phyloP scores from a whole-genome alignment of 2,113 vertebrate genomes.

The Rhinoptilus africanus region DNA sequence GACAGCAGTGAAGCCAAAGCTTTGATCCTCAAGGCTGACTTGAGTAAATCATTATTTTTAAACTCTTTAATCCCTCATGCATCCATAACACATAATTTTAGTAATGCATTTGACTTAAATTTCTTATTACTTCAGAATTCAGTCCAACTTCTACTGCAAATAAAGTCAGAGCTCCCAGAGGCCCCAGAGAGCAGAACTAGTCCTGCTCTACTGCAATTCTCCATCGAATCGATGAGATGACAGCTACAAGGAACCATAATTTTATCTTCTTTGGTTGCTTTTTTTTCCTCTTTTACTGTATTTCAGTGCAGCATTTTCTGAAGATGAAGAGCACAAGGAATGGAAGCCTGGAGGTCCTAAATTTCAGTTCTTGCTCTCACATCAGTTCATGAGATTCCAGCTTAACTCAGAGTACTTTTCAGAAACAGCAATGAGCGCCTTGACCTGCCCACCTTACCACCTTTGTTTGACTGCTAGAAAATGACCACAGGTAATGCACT shows the following conservation, averaged over 20 bases:
- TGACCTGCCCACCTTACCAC: background rate
- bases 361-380: background rate
- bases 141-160: background rate
- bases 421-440: background rate
- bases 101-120: constrained; percentile 17
- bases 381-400: background rate
- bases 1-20: constrained; percentile 33
- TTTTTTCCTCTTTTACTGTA: background rate
- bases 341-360: background rate
- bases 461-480: background rate
- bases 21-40: constrained; percentile 55
- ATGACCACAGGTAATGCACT: background rate
- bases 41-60: constrained; percentile 45
- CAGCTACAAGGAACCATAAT: background rate
- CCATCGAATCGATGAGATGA: background rate
- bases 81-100: constrained; percentile 12
- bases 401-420: background rate
- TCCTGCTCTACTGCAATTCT: background rate
- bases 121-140: constrained; percentile 18
- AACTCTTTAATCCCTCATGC: constrained; percentile 45
- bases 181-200: background rate
- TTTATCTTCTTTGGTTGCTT: background rate
- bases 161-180: background rate
- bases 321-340: background rate
- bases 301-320: background rate